A percentile compares a stretch with the other conserved stretches of the same genome.
Conservation (phyloP, 2,113 vertebrate species). For the Nibea coibor region DNA sequence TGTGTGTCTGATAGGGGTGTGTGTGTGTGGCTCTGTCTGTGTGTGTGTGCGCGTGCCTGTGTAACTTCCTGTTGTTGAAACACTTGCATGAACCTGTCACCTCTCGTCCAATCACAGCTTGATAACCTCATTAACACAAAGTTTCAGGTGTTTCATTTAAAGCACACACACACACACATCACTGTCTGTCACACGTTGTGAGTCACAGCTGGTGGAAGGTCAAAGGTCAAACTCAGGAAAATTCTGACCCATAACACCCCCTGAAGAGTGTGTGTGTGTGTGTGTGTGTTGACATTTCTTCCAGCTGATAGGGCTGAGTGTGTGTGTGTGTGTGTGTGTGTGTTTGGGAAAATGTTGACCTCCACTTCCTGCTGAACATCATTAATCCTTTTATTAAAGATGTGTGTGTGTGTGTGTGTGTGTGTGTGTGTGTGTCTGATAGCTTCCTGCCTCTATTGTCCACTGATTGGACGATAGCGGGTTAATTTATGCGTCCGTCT, state of each 20-base stretch:
- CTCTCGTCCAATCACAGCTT: too few relatives aligned
- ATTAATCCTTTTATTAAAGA: slow-evolving; percentile 22
- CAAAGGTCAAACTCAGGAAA: slow-evolving; percentile 44
- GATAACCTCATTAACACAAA: too few relatives aligned
- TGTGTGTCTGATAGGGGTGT: too few relatives aligned
- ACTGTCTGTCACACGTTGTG: neutral
- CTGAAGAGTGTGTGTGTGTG: neutral
- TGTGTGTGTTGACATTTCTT: neutral
- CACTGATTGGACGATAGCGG: slow-evolving; percentile 40
- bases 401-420: too few relatives aligned
- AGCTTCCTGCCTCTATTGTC: slow-evolving; percentile 25
- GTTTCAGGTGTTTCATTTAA: too few relatives aligned
- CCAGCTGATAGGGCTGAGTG: too few relatives aligned
- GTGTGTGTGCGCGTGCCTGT: too few relatives aligned
- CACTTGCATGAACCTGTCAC: too few relatives aligned
- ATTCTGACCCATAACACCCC: slow-evolving; percentile 15
- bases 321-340: too few relatives aligned
- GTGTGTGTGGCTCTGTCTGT: too few relatives aligned
- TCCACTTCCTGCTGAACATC: slow-evolving; percentile 41
- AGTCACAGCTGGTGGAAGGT: slow-evolving; percentile 57
- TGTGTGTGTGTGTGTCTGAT: too few relatives aligned
- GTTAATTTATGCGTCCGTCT: slow-evolving; percentile 20
- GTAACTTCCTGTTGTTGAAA: too few relatives aligned
- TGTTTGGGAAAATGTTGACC: slow-evolving; percentile 37
- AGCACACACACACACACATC: neutral